Base-by-base conservation (phyloP, 2,888 invertebrate species). In the Harmothoe impar region DNA sequence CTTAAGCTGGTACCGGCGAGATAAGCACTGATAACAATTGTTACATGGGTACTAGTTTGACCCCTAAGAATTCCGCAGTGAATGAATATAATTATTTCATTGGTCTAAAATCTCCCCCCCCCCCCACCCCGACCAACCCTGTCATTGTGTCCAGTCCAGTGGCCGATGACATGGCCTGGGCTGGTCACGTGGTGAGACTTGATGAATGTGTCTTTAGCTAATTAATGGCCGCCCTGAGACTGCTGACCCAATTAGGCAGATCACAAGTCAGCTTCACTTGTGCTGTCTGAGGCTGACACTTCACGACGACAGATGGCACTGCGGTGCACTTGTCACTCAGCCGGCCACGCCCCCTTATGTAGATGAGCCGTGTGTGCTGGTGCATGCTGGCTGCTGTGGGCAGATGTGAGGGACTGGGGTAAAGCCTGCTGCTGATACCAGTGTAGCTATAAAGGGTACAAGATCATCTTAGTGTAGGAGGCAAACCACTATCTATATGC, bases 171-270 rank as follows among this genome's bases (percentile, higher is more conserved):
- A 29, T 72, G 72, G 25, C 31, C 81, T 0, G 3, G 10, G 10
- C 35, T 17, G 81, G 81, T 43, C 81, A 81, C 33, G 81, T 81
- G 81, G 35, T 81, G 35, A 81, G 81, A 7, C 7, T 20, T 81
- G 81, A 81, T 81, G 0, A 81, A 81, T 81, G 81, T 15, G 35
- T 35, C 17, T 20, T 20, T 81, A 15, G n/a, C 35, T 81, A 81
- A 81, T 81, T 43, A 81, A 81, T 81, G 81, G 81, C 35, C 43
- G 81, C n/a, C 43, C 35, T 15, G 81, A 81, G 81, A 81, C 81
- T 15, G 17, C 33, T 81, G 81, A 81, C 81, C 81, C n/a, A 43
- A 81, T 81, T 81, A 81, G 35, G 15, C 35, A 17, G n/a, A 81
- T 35, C 81, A 81, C 3, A 33, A 81, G 81, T 81, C 81, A 17